Evolutionary conservation across 1,140 invertebrate species (phyloP).

Genomic region (Tetramorium simillimum): DNA sequence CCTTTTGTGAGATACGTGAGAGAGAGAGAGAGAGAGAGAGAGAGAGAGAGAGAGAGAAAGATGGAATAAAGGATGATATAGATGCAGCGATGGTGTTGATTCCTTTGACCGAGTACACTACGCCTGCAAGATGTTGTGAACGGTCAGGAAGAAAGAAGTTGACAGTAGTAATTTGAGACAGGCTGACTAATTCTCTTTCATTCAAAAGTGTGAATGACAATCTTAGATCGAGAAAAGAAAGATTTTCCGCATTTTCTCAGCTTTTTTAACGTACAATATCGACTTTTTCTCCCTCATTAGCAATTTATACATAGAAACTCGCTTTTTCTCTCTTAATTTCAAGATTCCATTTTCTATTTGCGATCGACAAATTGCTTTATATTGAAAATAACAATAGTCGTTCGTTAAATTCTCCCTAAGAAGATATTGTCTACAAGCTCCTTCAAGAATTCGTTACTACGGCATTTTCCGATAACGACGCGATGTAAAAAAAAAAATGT

Average conservation of each 20-base stretch:
- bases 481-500: background rate
- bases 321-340: background rate
- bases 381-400: background rate
- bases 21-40: background rate
- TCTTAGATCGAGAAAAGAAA: background rate
- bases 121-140: background rate
- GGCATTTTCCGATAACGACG: constrained; percentile 10
- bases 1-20: constrained; percentile 44
- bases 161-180: constrained; percentile 43
- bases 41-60: background rate
- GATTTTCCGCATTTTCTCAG: background rate
- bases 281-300: background rate
- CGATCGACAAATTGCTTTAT: background rate
- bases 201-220: constrained; percentile 8
- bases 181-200: constrained; percentile 34
- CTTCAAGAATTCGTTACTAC: background rate
- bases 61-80: constrained; percentile 19
- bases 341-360: background rate
- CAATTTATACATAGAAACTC: background rate
- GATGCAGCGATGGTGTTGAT: background rate
- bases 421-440: background rate
- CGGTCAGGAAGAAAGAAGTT: background rate
- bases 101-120: background rate
- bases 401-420: background rate
- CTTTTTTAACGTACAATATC: background rate